Conservation (phyloP, 2,888 invertebrate species). For the Calephelis perditalis region DNA sequence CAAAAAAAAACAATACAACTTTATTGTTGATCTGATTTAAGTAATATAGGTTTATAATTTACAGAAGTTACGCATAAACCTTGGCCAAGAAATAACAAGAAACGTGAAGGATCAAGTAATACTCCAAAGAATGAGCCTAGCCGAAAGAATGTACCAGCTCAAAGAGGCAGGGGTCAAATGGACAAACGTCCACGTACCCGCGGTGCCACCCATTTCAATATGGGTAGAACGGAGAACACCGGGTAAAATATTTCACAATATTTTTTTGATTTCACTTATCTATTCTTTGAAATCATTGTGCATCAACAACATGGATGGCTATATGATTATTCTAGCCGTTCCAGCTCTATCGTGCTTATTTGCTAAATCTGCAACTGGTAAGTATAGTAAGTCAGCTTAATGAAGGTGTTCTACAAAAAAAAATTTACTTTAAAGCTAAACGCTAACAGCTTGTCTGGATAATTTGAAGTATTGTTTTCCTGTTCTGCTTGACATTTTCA, state of each 20-base stretch:
- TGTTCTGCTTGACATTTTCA: too few species aligned
- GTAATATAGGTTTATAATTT: conserved; percentile 21
- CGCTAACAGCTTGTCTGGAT: too few species aligned
- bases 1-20: not conserved
- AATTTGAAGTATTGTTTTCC: too few species aligned
- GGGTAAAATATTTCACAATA: conserved; percentile 52
- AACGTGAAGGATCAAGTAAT: conserved; percentile 80
- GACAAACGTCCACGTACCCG: conserved; percentile 86
- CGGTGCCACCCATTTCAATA: conserved; percentile 61
- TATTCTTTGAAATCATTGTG: conserved; percentile 3
- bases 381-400: too few species aligned
- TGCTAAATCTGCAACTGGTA: too few species aligned
- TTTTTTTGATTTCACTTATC: conserved; percentile 16
- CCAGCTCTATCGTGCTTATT: too few species aligned
- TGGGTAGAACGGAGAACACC: conserved; percentile 85
- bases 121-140: conserved; percentile 81
- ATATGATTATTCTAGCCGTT: too few species aligned
- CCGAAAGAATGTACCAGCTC: conserved; percentile 80
- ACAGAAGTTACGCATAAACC: conserved; percentile 74
- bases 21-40: too few species aligned
- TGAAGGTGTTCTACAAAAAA: too few species aligned
- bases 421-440: too few species aligned
- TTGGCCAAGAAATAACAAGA: conserved; percentile 81
- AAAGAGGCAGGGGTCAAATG: conserved; percentile 82
- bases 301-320: too few species aligned